Conservation (phyloP, 1,140 invertebrate species). For the Nephotettix cincticeps region DNA sequence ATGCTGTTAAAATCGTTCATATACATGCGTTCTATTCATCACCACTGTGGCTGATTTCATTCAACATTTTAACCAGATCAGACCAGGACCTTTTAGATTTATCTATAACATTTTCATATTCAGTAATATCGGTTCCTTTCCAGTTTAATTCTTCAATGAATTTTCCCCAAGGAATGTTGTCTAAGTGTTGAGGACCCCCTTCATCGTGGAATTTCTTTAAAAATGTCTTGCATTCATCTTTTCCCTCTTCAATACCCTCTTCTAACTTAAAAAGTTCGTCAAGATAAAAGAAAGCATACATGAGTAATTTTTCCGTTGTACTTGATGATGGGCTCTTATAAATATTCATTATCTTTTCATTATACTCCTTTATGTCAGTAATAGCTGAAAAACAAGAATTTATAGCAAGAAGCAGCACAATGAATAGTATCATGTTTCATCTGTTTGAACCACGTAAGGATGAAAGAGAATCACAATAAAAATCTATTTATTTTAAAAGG, state of each 20-base stretch:
- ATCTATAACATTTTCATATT: background rate
- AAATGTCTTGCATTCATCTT: background rate
- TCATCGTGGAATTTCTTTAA: constrained; percentile 2
- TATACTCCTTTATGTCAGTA: background rate
- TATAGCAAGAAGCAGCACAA: background rate
- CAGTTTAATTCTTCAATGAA: background rate
- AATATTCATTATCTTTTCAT: background rate
- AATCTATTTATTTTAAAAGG: too few species aligned
- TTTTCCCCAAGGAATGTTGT: background rate
- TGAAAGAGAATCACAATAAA: background rate
- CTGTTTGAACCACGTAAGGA: background rate
- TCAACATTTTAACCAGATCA: background rate
- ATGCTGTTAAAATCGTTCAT: too few species aligned
- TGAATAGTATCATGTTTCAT: background rate
- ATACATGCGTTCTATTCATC: background rate
- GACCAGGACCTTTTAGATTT: background rate
- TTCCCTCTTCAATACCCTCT: background rate
- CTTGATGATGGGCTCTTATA: background rate
- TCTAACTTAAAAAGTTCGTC: constrained; percentile 1
- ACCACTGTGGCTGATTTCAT: background rate
- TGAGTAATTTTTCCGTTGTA: background rate
- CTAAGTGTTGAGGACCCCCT: background rate
- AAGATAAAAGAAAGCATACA: constrained; percentile 6
- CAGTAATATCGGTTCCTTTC: background rate
- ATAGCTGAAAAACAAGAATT: background rate